phyloP scores from a whole-genome alignment of 2,888 invertebrate genomes.

The Chironomus tentans region DNA sequence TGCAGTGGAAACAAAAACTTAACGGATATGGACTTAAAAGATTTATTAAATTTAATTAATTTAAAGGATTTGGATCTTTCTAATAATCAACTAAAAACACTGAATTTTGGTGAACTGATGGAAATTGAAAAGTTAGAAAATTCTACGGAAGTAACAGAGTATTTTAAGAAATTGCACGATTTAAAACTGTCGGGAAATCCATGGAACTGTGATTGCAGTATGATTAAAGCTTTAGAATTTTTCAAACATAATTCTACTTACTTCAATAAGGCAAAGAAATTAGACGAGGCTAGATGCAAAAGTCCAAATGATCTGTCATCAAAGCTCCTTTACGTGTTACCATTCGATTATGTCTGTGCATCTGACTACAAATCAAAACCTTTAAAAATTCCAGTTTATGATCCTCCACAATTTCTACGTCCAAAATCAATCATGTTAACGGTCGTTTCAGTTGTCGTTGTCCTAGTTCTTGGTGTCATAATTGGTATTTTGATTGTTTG shows the following conservation, averaged over 20 bases:
- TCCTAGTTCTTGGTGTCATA: slow-evolving; percentile 37
- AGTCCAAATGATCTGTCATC: slow-evolving; percentile 38
- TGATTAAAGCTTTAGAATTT: slow-evolving; percentile 36
- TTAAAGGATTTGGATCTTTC: slow-evolving; percentile 31
- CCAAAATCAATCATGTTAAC: slow-evolving; percentile 39
- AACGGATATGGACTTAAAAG: slow-evolving; percentile 49
- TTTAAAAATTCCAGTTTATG: slow-evolving; percentile 34
- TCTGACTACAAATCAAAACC: background rate
- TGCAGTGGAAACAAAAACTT: slow-evolving; percentile 48
- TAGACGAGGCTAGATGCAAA: slow-evolving; percentile 34
- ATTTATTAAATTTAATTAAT: slow-evolving; percentile 36
- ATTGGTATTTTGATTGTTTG: slow-evolving; percentile 38
- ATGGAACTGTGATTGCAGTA: slow-evolving; percentile 54
- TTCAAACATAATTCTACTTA: slow-evolving; percentile 26
- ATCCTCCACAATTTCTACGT: slow-evolving; percentile 39
- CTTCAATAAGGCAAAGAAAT: slow-evolving; percentile 23
- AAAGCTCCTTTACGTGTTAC: slow-evolving; percentile 34
- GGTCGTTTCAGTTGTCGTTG: slow-evolving; percentile 36
- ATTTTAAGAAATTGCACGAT: slow-evolving; percentile 43
- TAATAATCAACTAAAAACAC: background rate
- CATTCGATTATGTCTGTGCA: slow-evolving; percentile 28
- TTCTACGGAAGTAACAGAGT: slow-evolving; percentile 6
- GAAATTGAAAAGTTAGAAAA: slow-evolving; percentile 2
- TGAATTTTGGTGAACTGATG: background rate
- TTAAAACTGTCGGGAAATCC: slow-evolving; percentile 54